Conservation (phyloP, 2,888 invertebrate species). For the Himalopsyche kuldschensis region DNA sequence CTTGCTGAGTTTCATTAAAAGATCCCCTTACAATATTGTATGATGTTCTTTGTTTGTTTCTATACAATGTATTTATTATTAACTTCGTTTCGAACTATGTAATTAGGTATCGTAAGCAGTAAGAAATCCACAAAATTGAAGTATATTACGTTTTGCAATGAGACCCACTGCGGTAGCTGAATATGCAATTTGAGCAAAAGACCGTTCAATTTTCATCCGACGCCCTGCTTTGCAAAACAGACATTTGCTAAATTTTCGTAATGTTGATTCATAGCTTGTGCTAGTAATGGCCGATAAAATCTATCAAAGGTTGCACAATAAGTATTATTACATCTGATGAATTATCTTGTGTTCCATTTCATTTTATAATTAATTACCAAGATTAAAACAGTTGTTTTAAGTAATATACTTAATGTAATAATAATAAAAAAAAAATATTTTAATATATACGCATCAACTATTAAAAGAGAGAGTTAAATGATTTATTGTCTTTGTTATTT, state of each 20-base stretch:
- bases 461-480: background rate
- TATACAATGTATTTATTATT: no score
- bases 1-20: no score
- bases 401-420: background rate
- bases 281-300: background rate
- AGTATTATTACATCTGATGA: background rate
- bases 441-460: background rate
- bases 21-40: no score
- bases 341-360: background rate
- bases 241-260: background rate
- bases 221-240: no score
- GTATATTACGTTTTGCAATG: no score
- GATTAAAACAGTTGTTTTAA: background rate
- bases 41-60: no score
- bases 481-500: background rate
- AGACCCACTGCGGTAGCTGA: no score
- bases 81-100: no score
- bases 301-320: background rate
- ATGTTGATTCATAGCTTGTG: background rate
- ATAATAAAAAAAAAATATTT: background rate
- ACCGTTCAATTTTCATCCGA: no score
- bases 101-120: no score
- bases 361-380: background rate
- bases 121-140: no score
- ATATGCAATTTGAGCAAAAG: no score